phyloP scores from a whole-genome alignment of 1,140 invertebrate species.

The Pogonus chalceus region DNA sequence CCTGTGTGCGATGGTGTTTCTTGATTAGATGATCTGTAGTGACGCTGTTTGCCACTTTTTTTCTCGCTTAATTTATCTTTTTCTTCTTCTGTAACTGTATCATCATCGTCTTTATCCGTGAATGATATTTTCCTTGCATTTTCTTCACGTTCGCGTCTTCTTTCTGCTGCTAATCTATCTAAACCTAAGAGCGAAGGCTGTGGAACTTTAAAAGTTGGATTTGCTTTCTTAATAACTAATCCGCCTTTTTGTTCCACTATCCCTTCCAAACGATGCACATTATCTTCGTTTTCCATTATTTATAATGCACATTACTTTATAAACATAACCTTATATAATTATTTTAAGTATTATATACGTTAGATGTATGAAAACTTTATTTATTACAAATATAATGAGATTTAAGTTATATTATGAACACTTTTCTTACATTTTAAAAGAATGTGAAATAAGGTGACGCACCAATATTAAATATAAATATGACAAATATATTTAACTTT shows the following conservation, averaged over 20 bases:
- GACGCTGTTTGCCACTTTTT: conserved; percentile 35
- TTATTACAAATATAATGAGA: background rate
- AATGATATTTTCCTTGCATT: conserved; percentile 52
- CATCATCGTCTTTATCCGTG: conserved; percentile 49
- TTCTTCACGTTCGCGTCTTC: conserved; percentile 53
- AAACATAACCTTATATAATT: background rate
- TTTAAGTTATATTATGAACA: background rate
- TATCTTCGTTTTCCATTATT: conserved; percentile 37
- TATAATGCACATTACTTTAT: conserved; percentile 9
- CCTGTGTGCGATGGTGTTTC: conserved; percentile 92
- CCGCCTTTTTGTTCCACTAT: conserved; percentile 62
- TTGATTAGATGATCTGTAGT: conserved; percentile 64
- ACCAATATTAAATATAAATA: background rate
- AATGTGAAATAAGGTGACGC: background rate
- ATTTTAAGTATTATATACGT: too few species aligned
- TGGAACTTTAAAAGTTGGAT: conserved; percentile 66
- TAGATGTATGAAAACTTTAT: background rate
- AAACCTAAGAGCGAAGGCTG: conserved; percentile 73
- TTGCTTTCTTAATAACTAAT: conserved; percentile 69
- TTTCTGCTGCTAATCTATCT: conserved; percentile 74
- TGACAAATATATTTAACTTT: too few species aligned
- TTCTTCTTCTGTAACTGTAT: conserved; percentile 34
- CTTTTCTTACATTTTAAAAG: background rate
- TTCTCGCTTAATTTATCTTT: conserved; percentile 31
- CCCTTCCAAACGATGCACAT: conserved; percentile 74